Base-by-base conservation (phyloP, 2,113 vertebrate genomes). In the Tapirus terrestris region DNA sequence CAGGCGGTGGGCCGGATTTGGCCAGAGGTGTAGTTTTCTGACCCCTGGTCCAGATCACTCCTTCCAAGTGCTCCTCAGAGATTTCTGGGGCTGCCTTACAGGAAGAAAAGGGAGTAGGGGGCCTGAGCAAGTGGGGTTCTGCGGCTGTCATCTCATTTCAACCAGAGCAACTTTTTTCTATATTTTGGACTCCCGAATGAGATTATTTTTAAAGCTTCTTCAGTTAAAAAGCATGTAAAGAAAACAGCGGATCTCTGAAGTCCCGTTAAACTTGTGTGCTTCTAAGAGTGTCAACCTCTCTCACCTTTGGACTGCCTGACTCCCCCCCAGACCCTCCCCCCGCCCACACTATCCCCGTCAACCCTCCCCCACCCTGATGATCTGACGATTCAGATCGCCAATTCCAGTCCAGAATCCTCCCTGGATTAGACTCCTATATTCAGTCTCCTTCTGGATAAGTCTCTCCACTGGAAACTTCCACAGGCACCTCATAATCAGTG, bases 351-450 rank as follows among this genome's bases (percentile, higher is more conserved):
- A 21, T 83, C 23, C 20, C 20, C 72, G 36, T 12, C 33, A 14
- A 16, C 4, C 8, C 14, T 4, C 9, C 53, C 4, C 3, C 33
- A 3, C 11, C 7, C 33, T 0, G 43, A 39, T 5, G 45, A 76
- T 27, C 45, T 39, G 21, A 17, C 27, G 31, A 17, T 16, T 23
- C 23, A 9, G 10, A 23, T 67, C 39, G 39, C 58, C 16, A 5
- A 0, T 60, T 23, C 84, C 27, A 39, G 31, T 58, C 70, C 31
- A 72, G 61, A 68, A 81, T 53, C 61, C 27, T 91, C 56, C 13
- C n/a, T 87, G 23, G n/a, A 80, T 53, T 79, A 89, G 56, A 79
- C 14, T 27, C 56, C 56, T 29, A 3, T 23, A n/a, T 51, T 72
- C 56, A 29, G 0, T 67, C 65, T 67, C 63, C 48, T 93, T 80